Base-by-base conservation (phyloP, 2,888 invertebrate species). In the Torymus tubicola region DNA sequence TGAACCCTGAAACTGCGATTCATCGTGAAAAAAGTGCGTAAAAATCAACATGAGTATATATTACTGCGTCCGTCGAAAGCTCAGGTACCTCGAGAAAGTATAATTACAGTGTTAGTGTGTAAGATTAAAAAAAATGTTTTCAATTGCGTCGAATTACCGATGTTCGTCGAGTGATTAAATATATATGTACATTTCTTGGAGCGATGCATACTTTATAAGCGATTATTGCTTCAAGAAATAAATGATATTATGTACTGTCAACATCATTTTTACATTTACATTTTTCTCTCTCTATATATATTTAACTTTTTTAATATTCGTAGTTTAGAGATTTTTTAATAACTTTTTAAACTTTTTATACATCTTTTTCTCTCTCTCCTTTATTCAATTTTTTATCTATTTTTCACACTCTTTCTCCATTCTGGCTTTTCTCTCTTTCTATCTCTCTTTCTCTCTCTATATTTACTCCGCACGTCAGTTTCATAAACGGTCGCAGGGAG, bases 401-500 rank as follows among this genome's bases (percentile, higher is more conserved):
- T 85, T 86, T 85, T 84, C 85, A 76, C 84, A 83, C 84, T 83
- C 85, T 83, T 86, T 84, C 85, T 79, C 80, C 85, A 42, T 50
- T 83, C 71, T 80, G 50, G 78, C 72, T 71, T 58, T 60, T 72
- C 81, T 58, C 71, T 74, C 78, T 85, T 78, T 84, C 83, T 81
- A 72, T 80, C 65, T 77, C 67, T 67, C 13, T 80, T 78, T 84
- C 83, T 81, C 71, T 80, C 65, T 77, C 67, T 67, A 11, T 80
- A 31, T n/a, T n/a, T 18, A 73, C 77, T 73, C 64, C 64, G 67
- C 21, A 50, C 73, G 63, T 73, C 50, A 42, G 84, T 87, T 88
- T 87, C 72, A 89, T 90, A 86, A 89, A 87, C 84, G 88, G 87
- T 85, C 84, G 81, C 80, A 78, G 83, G 88, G 85, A 82, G 79